Percentiles rank a stretch among this genome's conserved stretches.
These are phyloP conservation scores for Chironomus riparius DNA, from an alignment of 2,888 invertebrate species.

Conservation along the genomic window DNA sequence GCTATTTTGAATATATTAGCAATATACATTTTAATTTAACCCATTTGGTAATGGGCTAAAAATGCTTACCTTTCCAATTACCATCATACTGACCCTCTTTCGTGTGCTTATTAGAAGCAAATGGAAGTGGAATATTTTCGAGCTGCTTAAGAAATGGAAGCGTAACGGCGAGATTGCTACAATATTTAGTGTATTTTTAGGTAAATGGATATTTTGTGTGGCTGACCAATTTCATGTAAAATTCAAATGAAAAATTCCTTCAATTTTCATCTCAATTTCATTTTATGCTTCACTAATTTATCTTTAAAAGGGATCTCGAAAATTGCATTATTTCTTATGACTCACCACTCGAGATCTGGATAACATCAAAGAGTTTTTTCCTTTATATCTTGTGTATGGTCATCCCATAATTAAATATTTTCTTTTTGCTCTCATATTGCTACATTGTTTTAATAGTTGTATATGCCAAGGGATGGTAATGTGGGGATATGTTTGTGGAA, in stretches of 20 bases:
- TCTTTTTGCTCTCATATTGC: neutral
- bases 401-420: neutral
- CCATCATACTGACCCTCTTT: conserved; percentile 14
- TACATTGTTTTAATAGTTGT: neutral
- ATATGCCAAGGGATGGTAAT: neutral
- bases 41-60: conserved; percentile 4
- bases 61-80: conserved; percentile 1
- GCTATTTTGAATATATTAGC: conserved; percentile 18
- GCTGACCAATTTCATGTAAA: too few species aligned
- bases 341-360: neutral
- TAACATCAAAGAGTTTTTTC: neutral
- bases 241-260: too few species aligned
- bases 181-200: too few species aligned
- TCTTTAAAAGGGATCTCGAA: neutral
- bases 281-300: neutral
- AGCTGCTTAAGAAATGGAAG: too few species aligned
- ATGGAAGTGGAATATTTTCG: neutral
- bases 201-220: too few species aligned
- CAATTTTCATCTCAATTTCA: too few species aligned
- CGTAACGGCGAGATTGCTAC: too few species aligned
- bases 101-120: neutral
- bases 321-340: neutral
- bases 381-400: neutral
- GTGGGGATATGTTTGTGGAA: too few species aligned
- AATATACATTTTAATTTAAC: conserved; percentile 22